Evolutionary conservation across 1,140 invertebrate species (phyloP).

Genomic region (Bombus confusus): DNA sequence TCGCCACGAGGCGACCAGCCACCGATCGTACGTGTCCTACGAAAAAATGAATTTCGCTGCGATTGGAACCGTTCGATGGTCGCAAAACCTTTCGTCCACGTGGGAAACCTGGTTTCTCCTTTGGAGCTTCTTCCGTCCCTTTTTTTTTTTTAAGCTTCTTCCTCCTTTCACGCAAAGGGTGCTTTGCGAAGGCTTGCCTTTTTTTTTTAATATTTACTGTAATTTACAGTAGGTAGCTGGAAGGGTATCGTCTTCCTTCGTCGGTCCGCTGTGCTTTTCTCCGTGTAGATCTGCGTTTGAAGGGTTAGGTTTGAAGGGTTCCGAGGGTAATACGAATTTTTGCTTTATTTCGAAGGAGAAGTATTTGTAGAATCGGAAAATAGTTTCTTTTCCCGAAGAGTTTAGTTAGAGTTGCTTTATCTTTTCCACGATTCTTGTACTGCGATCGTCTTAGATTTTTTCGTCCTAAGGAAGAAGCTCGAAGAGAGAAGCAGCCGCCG

Average conservation of each 20-base stretch:
- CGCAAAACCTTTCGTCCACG: background rate
- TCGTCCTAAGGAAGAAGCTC: background rate
- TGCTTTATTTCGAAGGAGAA: accelerated
- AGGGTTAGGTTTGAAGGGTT: too few species aligned
- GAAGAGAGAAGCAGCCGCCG: too few species aligned
- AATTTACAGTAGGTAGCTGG: background rate
- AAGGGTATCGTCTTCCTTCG: background rate
- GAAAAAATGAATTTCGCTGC: conserved; percentile 40
- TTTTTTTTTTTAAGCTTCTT: background rate
- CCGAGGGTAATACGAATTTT: background rate
- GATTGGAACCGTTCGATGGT: background rate
- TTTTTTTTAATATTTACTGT: too few species aligned
- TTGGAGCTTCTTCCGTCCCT: background rate
- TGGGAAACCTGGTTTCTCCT: background rate
- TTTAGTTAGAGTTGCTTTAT: background rate
- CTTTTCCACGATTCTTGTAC: too few species aligned
- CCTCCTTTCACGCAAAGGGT: too few species aligned
- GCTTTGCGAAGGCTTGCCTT: background rate
- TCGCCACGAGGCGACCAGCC: conserved; percentile 23
- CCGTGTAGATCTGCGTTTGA: too few species aligned
- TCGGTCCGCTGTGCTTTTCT: too few species aligned
- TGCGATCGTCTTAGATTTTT: background rate
- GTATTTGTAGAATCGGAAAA: background rate
- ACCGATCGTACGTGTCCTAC: conserved; percentile 33
- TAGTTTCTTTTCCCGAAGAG: accelerated